A percentile compares a stretch with the other conserved stretches of the same genome.
Conservation (phyloP, 2,888 invertebrate species). For the Amiota mariae region DNA sequence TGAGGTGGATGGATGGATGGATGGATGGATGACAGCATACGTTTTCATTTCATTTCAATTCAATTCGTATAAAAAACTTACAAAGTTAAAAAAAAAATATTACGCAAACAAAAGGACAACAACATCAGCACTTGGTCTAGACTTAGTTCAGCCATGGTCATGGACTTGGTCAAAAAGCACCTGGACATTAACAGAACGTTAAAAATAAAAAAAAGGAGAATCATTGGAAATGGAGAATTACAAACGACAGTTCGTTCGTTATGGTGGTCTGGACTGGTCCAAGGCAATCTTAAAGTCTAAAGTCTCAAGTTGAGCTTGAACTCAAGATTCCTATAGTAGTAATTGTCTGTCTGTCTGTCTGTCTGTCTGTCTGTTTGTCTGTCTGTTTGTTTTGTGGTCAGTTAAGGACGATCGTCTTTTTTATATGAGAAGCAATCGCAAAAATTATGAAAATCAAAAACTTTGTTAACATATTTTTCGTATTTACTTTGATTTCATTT, state of each 20-base stretch:
- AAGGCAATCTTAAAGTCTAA: not conserved
- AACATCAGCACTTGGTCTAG: conserved; percentile 52
- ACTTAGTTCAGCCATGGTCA: conserved; percentile 44
- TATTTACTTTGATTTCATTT: conserved; percentile 11
- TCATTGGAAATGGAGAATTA: too few species aligned
- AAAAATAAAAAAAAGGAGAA: not conserved
- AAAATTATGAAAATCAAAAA: conserved; percentile 67
- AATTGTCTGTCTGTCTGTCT: too few species aligned
- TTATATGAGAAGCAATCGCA: conserved; percentile 39
- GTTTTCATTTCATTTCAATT: conserved; percentile 38
- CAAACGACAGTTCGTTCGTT: conserved; percentile 35
- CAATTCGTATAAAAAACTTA: not conserved
- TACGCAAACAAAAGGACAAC: conserved; percentile 33
- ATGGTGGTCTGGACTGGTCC: conserved; percentile 58
- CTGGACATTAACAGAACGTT: not conserved
- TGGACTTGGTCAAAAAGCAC: conserved; percentile 21
- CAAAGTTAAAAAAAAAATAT: conserved; percentile 6
- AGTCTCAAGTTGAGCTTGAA: too few species aligned
- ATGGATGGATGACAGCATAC: conserved; percentile 12
- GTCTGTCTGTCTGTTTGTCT: too few species aligned
- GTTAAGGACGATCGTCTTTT: conserved; percentile 10
- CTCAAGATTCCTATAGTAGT: not conserved
- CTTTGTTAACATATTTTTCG: conserved; percentile 31
- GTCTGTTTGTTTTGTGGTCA: conserved; percentile 58
- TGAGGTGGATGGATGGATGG: not conserved